A percentile compares a stretch with the other conserved stretches of the same genome.
Conservation (phyloP, 2,113 vertebrate species). For the Chaenocephalus aceratus region DNA sequence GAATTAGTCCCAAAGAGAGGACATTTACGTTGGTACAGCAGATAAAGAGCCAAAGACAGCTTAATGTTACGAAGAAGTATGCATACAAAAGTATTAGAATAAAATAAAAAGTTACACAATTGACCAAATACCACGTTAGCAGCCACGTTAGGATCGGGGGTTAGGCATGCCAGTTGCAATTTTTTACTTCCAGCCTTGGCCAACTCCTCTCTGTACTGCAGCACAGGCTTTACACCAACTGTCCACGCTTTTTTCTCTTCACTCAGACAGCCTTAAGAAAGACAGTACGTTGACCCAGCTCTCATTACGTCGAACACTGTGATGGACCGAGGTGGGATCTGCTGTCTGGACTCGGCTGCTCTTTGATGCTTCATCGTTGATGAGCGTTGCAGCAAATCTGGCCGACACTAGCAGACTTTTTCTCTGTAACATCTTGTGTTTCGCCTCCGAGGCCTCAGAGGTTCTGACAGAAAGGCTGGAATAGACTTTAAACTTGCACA, state of each 20-base stretch:
- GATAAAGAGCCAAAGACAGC: too few species aligned
- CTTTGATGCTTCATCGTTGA: conserved; percentile 12
- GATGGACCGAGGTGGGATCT: not conserved
- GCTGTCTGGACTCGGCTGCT: not conserved
- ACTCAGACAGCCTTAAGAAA: not conserved
- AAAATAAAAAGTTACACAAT: too few species aligned
- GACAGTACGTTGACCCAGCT: not conserved
- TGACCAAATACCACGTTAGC: too few species aligned
- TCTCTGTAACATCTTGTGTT: conserved; percentile 2
- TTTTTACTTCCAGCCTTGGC: too few species aligned
- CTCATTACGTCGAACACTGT: not conserved
- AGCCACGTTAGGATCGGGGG: too few species aligned
- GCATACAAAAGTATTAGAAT: too few species aligned
- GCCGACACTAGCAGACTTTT: not conserved
- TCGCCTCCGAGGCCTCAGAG: conserved; percentile 28
- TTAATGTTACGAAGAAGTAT: too few species aligned
- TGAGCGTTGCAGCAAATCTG: not conserved
- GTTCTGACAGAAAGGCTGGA: conserved; percentile 20
- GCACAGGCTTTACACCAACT: not conserved
- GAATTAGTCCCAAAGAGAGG: too few species aligned
- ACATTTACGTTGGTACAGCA: too few species aligned
- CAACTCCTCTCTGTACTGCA: not conserved
- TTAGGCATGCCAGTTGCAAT: too few species aligned
- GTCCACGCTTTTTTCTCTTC: not conserved
- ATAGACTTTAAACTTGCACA: conserved; percentile 32